A percentile compares a stretch with the other conserved stretches of the same genome.
Evolutionary conservation across 2,797 vertebrate species (phyloP).

Genomic region (Pangasius sanitwongsei): DNA sequence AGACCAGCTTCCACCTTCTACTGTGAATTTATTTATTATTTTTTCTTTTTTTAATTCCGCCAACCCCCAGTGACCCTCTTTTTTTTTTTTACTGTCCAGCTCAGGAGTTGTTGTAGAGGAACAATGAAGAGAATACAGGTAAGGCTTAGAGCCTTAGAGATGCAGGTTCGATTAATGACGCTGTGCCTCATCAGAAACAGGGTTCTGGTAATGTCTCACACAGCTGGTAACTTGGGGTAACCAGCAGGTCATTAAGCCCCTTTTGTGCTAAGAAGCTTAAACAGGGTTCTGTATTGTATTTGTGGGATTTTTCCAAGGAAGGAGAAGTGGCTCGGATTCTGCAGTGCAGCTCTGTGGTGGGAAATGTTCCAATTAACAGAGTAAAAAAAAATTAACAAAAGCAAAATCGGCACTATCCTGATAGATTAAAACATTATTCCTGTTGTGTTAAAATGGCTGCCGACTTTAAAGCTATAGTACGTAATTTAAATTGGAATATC

Average conservation of each 20-base stretch:
- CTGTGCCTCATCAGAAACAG: neutral
- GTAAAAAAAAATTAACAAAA: neutral
- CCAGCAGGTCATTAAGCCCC: conserved; percentile 73
- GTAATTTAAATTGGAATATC: neutral
- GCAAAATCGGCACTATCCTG: neutral
- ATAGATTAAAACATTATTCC: neutral
- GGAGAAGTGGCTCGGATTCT: neutral
- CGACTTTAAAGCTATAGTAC: neutral
- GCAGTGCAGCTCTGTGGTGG: neutral
- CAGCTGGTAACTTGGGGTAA: neutral
- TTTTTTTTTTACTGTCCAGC: conserved; percentile 13
- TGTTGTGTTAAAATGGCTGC: neutral
- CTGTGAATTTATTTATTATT: neutral
- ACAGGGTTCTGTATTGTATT: neutral
- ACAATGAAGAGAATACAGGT: conserved; percentile 29
- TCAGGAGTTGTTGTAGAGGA: neutral
- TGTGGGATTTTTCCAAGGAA: neutral
- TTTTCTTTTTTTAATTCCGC: conserved; percentile 23
- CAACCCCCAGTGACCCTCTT: conserved; percentile 9
- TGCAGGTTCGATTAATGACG: neutral
- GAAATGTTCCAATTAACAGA: neutral
- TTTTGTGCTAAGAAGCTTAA: conserved; percentile 69
- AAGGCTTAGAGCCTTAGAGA: neutral
- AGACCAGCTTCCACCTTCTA: conserved; percentile 5
- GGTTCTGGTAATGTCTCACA: neutral